Base-by-base conservation (phyloP, 2,797 vertebrate species). In the Pangasius krempfi region DNA sequence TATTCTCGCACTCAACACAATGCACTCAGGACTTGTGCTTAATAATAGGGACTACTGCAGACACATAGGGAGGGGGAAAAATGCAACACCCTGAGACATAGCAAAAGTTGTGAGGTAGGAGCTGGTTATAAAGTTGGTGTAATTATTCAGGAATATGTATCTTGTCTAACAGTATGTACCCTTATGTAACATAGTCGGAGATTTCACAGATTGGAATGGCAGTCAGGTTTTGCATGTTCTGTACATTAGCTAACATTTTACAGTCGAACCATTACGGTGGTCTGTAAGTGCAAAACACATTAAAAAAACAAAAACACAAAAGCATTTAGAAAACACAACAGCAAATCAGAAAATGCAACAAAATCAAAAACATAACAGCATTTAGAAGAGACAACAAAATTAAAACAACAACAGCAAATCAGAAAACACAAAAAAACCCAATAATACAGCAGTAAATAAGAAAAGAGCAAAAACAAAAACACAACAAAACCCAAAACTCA, bases 41-140 rank as follows among this genome's bases (percentile, higher is more conserved):
- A 89, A 90, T 91, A 90, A 91, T 85, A 89, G 78, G 88, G 87
- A 91, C 86, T n/a, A n/a, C 27, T 22, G 33, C 85, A 88, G 66
- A 88, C 79, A 60, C 84, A 64, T 10, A 60, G 37, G 13, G 37
- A n/a, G 37, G 37, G 40, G 60, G 7, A 27, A 64, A 37, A 50
- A 66, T 44, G 3, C 10, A 62, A 58, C 76, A 66, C 64, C 70
- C 76, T 50, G 89, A 83, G 87, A 83, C 80, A 47, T 37, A 33
- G 10, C 76, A 22, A 10, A 60, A 54, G 79, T 81, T 58, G 78
- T 80, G 6, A 62, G 79, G 18, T n/a, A 47, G 33, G 18, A 37
- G 62, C n/a, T 25, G 84, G 70, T 89, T 66, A 20, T 86, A 56
- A 86, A 89, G 88, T 73, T 84, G 62, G 52, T 58, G 20, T 37